phyloP scores from a whole-genome alignment of 2,888 invertebrate species.

The Drosophila leonis region DNA sequence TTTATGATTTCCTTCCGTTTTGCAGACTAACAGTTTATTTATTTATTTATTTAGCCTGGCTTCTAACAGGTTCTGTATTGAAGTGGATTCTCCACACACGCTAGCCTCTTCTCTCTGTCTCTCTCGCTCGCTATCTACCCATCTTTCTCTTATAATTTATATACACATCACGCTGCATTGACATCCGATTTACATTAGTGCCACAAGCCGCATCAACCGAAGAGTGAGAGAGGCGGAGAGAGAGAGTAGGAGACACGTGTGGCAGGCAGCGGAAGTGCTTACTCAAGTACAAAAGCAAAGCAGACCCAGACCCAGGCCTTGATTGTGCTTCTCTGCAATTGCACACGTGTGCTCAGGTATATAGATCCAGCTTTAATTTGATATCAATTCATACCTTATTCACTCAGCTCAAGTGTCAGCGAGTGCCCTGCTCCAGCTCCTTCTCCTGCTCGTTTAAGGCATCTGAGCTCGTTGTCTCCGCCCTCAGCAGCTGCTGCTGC shows the following conservation, averaged over 20 bases:
- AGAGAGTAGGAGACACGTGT: conserved; percentile 49
- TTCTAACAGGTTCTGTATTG: conserved; percentile 73
- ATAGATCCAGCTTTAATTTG: conserved; percentile 63
- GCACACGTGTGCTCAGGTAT: conserved; percentile 67
- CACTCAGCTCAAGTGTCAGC: conserved; percentile 72
- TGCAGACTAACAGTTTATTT: conserved; percentile 78
- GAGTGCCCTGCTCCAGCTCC: conserved; percentile 42
- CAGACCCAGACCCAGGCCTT: conserved; percentile 14
- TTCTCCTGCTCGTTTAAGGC: background rate
- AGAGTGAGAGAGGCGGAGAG: background rate
- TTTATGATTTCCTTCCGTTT: conserved; percentile 84
- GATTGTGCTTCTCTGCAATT: conserved; percentile 44
- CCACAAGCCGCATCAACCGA: conserved; percentile 32
- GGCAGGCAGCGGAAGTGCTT: conserved; percentile 66
- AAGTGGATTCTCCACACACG: conserved; percentile 34
- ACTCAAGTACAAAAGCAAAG: conserved; percentile 31
- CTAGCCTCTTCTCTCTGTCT: conserved; percentile 7
- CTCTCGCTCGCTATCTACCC: conserved; percentile 5
- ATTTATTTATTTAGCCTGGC: conserved; percentile 72
- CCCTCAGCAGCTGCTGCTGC: conserved; percentile 15
- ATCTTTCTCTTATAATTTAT: conserved; percentile 71
- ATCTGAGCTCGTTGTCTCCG: conserved; percentile 26
- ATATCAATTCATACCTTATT: conserved; percentile 65
- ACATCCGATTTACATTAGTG: conserved; percentile 85
- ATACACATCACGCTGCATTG: conserved; percentile 82